phyloP scores from a whole-genome alignment of 2,113 vertebrate species.

The Herpailurus yagouaroundi region DNA sequence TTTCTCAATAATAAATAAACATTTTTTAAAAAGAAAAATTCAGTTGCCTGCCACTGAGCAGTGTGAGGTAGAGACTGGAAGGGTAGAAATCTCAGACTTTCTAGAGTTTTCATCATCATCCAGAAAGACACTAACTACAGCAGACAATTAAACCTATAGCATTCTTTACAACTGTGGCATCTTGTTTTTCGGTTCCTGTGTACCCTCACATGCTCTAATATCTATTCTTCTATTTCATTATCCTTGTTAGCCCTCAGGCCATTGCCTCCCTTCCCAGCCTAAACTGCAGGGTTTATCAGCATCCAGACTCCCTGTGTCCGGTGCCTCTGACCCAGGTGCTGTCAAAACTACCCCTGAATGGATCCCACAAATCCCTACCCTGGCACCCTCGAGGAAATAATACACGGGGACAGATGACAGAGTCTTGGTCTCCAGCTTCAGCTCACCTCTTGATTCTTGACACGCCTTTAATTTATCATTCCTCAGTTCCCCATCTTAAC shows the following conservation, averaged over 20 bases:
- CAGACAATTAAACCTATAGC: not conserved
- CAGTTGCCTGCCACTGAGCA: not conserved
- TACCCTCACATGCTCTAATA: not conserved
- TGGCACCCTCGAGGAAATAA: not conserved
- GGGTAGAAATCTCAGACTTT: not conserved
- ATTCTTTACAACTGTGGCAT: not conserved
- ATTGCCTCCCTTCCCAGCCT: not conserved
- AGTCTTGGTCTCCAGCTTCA: not conserved
- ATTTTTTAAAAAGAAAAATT: not conserved
- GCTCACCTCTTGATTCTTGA: not conserved
- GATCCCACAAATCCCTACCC: not conserved
- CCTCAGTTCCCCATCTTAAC: not conserved
- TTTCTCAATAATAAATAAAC: no score
- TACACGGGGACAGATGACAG: not conserved
- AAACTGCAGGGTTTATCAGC: not conserved
- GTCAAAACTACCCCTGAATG: not conserved
- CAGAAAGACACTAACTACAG: not conserved
- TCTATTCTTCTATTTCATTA: not conserved
- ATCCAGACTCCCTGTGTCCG: no score
- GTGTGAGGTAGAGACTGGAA: not conserved
- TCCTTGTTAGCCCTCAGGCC: not conserved
- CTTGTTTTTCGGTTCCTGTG: not conserved
- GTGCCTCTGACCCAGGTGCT: not conserved
- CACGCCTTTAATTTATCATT: not conserved
- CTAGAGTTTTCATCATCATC: not conserved